A percentile compares a stretch with the other conserved stretches of the same genome.
phyloP scores from a whole-genome alignment of 1,140 invertebrate genomes.

The Aphelenchoides besseyi region DNA sequence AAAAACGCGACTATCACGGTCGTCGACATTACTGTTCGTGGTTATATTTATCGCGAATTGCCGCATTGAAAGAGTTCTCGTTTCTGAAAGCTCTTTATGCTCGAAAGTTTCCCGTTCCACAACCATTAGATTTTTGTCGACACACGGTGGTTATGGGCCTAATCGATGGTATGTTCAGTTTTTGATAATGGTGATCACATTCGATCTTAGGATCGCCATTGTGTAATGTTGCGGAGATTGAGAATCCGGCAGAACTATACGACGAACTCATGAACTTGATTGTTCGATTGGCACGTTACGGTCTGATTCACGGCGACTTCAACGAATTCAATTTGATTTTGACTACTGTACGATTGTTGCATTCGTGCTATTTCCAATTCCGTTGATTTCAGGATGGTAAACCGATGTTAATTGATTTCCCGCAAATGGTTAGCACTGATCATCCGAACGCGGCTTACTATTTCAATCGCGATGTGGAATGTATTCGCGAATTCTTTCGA shows the following conservation, averaged over 20 bases:
- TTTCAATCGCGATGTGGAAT: slow-evolving; percentile 91
- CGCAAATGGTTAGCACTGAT: slow-evolving; percentile 94
- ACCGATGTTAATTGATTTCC: slow-evolving; percentile 92
- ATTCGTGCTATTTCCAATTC: slow-evolving; percentile 9
- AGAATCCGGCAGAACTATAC: slow-evolving; percentile 77
- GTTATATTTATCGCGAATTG: slow-evolving; percentile 93
- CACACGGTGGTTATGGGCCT: slow-evolving; percentile 96
- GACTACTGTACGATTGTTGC: slow-evolving; percentile 48
- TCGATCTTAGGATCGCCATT: slow-evolving; percentile 62
- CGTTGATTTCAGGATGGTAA: slow-evolving; percentile 69
- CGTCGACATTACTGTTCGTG: slow-evolving; percentile 83
- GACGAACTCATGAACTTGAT: slow-evolving; percentile 90
- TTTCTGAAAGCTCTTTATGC: slow-evolving; percentile 90
- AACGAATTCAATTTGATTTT: slow-evolving; percentile 98
- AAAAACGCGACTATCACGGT: slow-evolving; percentile 93
- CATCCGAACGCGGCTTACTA: slow-evolving; percentile 88
- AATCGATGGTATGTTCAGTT: slow-evolving; percentile 67
- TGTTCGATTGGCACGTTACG: slow-evolving; percentile 78
- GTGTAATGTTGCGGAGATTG: slow-evolving; percentile 76
- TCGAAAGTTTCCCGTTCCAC: slow-evolving; percentile 86
- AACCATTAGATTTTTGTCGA: slow-evolving; percentile 87
- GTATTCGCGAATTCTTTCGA: slow-evolving; percentile 85
- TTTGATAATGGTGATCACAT: too few relatives aligned
- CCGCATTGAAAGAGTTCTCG: slow-evolving; percentile 94
- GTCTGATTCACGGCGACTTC: slow-evolving; percentile 97